Conservation (phyloP, 2,113 vertebrate genomes). For the Eudyptes chrysolophus region DNA sequence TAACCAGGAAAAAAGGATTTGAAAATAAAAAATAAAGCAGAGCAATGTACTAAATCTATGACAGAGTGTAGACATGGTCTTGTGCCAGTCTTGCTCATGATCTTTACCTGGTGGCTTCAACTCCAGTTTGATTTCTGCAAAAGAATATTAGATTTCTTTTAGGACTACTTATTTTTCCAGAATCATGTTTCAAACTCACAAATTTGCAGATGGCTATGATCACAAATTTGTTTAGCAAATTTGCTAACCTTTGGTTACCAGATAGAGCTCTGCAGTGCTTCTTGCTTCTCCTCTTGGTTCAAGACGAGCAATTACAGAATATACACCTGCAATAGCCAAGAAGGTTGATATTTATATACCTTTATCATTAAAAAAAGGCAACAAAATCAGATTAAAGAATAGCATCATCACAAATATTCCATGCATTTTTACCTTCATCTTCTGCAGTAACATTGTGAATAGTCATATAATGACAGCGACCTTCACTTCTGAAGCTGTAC, state of each 20-base stretch:
- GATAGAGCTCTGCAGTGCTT: slow-evolving; percentile 90
- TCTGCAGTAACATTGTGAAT: slow-evolving; percentile 94
- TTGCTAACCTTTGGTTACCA: slow-evolving; percentile 88
- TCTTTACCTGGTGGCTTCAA: slow-evolving; percentile 86
- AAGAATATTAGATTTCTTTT: slow-evolving; percentile 60
- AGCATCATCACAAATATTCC: not conserved
- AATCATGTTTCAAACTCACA: not conserved
- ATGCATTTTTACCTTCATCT: slow-evolving; percentile 90
- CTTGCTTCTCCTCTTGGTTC: slow-evolving; percentile 89
- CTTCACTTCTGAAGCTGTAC: slow-evolving; percentile 95
- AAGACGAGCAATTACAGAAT: slow-evolving; percentile 96
- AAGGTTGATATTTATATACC: not conserved
- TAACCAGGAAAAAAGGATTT: not conserved
- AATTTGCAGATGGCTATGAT: not conserved
- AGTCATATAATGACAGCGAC: slow-evolving; percentile 97
- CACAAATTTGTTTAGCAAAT: not conserved
- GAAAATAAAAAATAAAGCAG: not conserved
- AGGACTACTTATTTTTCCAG: not conserved
- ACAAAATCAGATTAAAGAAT: not conserved
- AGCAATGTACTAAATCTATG: not conserved
- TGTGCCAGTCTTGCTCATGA: not conserved
- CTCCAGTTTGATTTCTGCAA: slow-evolving; percentile 87
- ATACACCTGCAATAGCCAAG: slow-evolving; percentile 84
- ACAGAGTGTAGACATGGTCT: not conserved
- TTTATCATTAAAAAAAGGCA: not conserved